Conservation (phyloP, 2,113 vertebrate genomes). For the Oncorhynchus nerka region DNA sequence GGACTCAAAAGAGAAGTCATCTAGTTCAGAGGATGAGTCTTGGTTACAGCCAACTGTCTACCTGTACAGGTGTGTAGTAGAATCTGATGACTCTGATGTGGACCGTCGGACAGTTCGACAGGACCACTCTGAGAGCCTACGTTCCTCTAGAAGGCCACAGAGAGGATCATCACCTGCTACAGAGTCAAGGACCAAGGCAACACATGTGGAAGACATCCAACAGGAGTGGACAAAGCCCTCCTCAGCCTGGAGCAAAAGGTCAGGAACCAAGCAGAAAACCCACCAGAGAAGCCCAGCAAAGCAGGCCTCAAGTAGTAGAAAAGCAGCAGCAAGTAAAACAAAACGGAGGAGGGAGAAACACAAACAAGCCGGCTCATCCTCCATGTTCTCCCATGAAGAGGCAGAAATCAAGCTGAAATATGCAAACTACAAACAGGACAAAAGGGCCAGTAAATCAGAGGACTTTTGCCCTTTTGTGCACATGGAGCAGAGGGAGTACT, state of each 20-base stretch:
- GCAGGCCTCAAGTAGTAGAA: not conserved
- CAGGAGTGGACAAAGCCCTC: not conserved
- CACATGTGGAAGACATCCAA: not conserved
- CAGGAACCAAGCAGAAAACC: constrained; percentile 9
- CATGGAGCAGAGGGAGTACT: constrained; percentile 45
- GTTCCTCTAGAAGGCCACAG: constrained; percentile 14
- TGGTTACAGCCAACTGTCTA: not conserved
- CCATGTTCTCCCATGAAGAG: constrained; percentile 54
- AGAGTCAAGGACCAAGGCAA: not conserved
- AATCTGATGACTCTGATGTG: constrained; percentile 24
- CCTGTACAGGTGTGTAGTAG: not conserved
- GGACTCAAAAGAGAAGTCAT: constrained; percentile 33
- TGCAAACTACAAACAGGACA: constrained; percentile 42
- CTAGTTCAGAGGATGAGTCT: constrained; percentile 38
- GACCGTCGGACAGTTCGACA: not conserved
- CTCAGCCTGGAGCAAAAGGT: not conserved
- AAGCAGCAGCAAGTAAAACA: constrained; percentile 3
- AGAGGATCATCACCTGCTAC: not conserved
- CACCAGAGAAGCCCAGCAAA: not conserved
- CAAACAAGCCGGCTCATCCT: not conserved
- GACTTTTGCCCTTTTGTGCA: constrained; percentile 71
- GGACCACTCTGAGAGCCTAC: not conserved
- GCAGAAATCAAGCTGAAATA: constrained; percentile 71
- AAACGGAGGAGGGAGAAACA: constrained; percentile 42
- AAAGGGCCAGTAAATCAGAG: constrained; percentile 37